Base-by-base conservation (phyloP, 2,113 vertebrate genomes). In the Podarcis muralis region DNA sequence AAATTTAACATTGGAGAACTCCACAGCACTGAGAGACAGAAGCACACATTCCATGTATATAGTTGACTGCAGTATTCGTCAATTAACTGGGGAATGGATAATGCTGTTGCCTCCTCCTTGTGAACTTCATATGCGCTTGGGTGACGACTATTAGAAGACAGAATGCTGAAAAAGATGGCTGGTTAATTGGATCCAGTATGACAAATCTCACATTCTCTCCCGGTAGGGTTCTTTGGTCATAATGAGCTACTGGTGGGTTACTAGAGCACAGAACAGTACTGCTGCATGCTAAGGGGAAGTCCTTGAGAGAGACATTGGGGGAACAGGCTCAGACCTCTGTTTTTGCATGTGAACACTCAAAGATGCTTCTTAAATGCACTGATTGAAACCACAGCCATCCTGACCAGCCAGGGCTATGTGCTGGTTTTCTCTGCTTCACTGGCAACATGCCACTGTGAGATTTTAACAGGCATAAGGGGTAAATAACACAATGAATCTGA, bases 351-450 rank as follows among this genome's bases (percentile, higher is more conserved):
- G 7, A 62, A 62, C 2, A 59, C 16, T 32, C 3, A 81, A n/a
- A 15, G 15, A 79, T 57, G 6, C 13, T 79, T 32, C n/a, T 35
- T 62, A 18, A 62, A 2, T 11, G 9, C 9, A 5, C 25, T 66
- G 40, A 43, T 66, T 40, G 40, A 48, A 48, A 3, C 20, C 57
- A 78, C 4, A 8, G 23, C 12, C 43, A 57, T 59, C 77, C 80
- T 27, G 23, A 12, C 13, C 22, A 18, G 25, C 35, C 0, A 8
- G 9, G 6, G 1, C 0, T 77, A 9, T 81, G 11, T 48, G 82
- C 1, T 0, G 0, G 7, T 1, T 30, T 5, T 0, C 0, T 79
- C 32, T 74, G 6, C 82, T 85, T 84, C 2, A 4, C 40, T 76
- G 32, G 5, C 6, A 27, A 12, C 81, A 35, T 7, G 18, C 13